Base-by-base conservation (phyloP, 2,113 vertebrate genomes). In the Beaufortia kweichowensis region DNA sequence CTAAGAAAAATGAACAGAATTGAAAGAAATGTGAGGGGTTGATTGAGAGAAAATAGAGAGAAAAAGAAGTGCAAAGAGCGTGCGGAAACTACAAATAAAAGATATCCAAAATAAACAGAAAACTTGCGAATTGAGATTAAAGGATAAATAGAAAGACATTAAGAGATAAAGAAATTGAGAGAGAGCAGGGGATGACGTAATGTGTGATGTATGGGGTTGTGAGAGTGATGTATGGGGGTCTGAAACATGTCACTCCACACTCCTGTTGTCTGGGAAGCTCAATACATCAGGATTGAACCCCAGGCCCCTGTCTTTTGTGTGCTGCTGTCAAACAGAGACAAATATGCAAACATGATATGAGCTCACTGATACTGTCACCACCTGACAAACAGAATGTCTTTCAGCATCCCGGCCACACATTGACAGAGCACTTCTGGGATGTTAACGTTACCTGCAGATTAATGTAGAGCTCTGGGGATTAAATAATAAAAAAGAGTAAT, bases 221-320 rank as follows among this genome's bases (percentile, higher is more conserved):
- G 69, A 74, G 57, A 59, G 19, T 60, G 76, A 75, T 77, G 75
- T 61, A 80, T 69, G 79, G 68, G 75, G 79, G 73, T 77, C 76
- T 82, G 80, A 81, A 71, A 70, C 66, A 78, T 78, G 82, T 81
- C 83, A 73, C 65, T 84, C 83, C 82, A 43, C 73, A 60, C 76
- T 70, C 55, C 50, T 79, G 70, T 79, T 61, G 63, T 63, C 65
- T 28, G 24, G 79, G 53, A 39, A 57, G 76, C 21, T 12, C 80
- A 69, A 65, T 71, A 64, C 24, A 21, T 53, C 55, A n/a, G 28
- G 73, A 59, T 60, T 70, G 61, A 80, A 80, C 81, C 79, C 43
- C 14, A 29, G 76, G 71, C 73, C 75, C 29, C 10, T 26, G 26
- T 29, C 57, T 73, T 75, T 83, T 79, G 77, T 80, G 24, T 53